Percentiles rank a stretch among this genome's conserved stretches.
Evolutionary conservation across 2,888 invertebrate genomes (phyloP).

Genomic region (Drosophila hawaiiensis): DNA sequence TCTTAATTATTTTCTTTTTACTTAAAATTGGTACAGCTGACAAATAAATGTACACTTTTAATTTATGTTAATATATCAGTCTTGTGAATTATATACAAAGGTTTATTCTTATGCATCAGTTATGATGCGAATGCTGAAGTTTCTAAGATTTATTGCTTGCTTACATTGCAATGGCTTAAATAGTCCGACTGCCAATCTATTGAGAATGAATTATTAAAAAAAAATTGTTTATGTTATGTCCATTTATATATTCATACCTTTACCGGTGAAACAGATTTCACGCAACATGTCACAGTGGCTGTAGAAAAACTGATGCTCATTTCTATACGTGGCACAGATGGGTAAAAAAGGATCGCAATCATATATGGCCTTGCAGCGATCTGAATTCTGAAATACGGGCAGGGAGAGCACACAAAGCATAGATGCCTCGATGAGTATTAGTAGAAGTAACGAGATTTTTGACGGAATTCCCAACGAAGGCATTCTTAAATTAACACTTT

Average conservation of each 20-base stretch:
- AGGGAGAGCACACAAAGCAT: conserved; percentile 52
- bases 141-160: conserved; percentile 20
- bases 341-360: conserved; percentile 78
- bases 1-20: neutral
- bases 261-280: conserved; percentile 80
- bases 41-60: neutral
- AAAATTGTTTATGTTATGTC: neutral
- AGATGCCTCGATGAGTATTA: conserved; percentile 47
- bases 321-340: conserved; percentile 72
- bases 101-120: neutral
- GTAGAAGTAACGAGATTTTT: conserved; percentile 41
- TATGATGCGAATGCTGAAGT: neutral
- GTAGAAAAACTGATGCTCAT: conserved; percentile 83
- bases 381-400: conserved; percentile 44
- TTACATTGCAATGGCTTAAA: conserved; percentile 81
- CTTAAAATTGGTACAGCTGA: neutral
- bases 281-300: conserved; percentile 82
- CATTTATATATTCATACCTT: conserved; percentile 49
- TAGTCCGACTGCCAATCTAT: conserved; percentile 79
- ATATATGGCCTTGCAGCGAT: conserved; percentile 53
- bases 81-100: conserved; percentile 25
- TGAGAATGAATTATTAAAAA: conserved; percentile 18
- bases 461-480: conserved; percentile 25
- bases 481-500: conserved; percentile 23
- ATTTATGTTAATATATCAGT: conserved; percentile 35